phyloP scores from a whole-genome alignment of 2,797 vertebrate species.

The Sebastes matsubarae region DNA sequence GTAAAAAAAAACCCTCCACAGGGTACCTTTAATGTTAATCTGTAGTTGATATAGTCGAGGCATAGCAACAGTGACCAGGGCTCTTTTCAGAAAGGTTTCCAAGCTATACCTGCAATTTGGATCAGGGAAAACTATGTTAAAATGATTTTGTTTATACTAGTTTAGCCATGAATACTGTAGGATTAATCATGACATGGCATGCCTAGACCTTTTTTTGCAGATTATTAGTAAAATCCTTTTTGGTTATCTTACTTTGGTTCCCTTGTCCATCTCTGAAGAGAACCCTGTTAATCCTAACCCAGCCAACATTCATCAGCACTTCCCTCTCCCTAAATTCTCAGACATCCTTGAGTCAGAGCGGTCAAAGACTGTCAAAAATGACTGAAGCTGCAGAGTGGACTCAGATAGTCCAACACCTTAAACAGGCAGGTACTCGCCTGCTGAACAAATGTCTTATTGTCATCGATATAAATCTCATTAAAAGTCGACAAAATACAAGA shows the following conservation, averaged over 20 bases:
- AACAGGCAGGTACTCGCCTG: background rate
- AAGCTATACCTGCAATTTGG: background rate
- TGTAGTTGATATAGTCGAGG: background rate
- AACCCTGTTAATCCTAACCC: slow-evolving; percentile 38
- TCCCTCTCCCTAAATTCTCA: background rate
- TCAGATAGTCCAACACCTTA: background rate
- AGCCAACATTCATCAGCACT: slow-evolving; percentile 28
- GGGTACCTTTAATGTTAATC: slow-evolving; percentile 16
- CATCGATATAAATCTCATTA: background rate
- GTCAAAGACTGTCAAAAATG: background rate
- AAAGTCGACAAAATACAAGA: background rate
- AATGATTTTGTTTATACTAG: background rate
- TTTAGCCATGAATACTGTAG: background rate
- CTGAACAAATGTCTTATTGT: background rate
- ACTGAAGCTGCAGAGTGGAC: background rate
- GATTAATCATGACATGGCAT: background rate
- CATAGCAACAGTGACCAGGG: slow-evolving; percentile 27
- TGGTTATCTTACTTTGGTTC: background rate
- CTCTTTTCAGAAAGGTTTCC: slow-evolving; percentile 33
- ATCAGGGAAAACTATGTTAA: background rate
- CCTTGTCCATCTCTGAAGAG: slow-evolving; percentile 21
- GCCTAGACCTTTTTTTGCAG: background rate
- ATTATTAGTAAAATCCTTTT: background rate
- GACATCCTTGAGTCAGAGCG: background rate
- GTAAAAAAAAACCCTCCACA: slow-evolving; percentile 9